Evolutionary conservation across 1,140 invertebrate species (phyloP).

Genomic region (Pseudomyrmex sp.): DNA sequence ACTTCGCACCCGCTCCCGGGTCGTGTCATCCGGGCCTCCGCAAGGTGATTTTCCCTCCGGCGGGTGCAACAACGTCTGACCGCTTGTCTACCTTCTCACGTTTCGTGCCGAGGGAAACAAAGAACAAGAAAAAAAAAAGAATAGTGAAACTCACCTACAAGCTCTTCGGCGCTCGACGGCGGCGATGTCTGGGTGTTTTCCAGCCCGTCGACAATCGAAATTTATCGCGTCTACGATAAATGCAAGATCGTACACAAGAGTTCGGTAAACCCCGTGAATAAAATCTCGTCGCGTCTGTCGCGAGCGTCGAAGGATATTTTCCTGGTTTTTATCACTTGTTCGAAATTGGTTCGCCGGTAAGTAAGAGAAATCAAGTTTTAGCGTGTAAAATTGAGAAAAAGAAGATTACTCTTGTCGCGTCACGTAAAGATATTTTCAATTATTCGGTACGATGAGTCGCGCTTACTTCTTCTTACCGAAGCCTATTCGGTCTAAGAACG

Average conservation of each 20-base stretch:
- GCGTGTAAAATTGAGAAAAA: not conserved
- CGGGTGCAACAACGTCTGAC: slow-evolving; percentile 54
- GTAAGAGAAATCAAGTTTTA: not conserved
- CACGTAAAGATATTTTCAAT: not conserved
- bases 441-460: not conserved
- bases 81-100: slow-evolving; percentile 56
- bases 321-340: not conserved
- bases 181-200: slow-evolving; percentile 9
- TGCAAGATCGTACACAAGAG: slow-evolving; percentile 6
- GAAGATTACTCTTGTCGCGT: not conserved
- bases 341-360: not conserved
- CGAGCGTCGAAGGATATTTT: not conserved
- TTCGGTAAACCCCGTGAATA: slow-evolving; percentile 20
- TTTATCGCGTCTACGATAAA: slow-evolving; percentile 45
- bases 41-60: slow-evolving; percentile 46
- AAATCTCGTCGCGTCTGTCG: slow-evolving; percentile 4
- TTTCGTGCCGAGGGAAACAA: slow-evolving; percentile 19
- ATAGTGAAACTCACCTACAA: too few relatives aligned
- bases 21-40: slow-evolving; percentile 30
- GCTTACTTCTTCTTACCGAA: not conserved
- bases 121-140: not conserved
- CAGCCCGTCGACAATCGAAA: slow-evolving; percentile 35
- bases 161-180: not conserved
- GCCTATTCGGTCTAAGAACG: not conserved
- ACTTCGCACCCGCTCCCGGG: slow-evolving; percentile 59